phyloP scores from a whole-genome alignment of 2,113 vertebrate genomes.

The Misgurnus anguillicaudatus region DNA sequence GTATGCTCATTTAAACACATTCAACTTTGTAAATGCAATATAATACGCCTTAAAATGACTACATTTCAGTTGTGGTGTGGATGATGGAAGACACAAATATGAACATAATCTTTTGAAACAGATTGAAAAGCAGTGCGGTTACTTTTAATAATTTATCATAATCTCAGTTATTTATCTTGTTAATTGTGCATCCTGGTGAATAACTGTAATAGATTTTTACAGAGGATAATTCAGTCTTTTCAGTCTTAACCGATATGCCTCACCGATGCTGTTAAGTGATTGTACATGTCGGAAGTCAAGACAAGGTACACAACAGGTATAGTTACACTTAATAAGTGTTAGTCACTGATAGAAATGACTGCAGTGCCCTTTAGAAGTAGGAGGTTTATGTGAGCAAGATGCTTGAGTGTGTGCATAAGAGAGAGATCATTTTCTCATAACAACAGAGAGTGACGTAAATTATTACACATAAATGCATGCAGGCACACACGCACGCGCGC shows the following conservation, averaged over 20 bases:
- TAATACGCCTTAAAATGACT: too few relatives aligned
- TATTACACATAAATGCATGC: not conserved
- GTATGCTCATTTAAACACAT: too few relatives aligned
- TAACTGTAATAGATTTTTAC: not conserved
- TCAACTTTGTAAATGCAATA: too few relatives aligned
- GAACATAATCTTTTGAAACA: too few relatives aligned
- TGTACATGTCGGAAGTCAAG: not conserved
- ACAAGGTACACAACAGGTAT: conserved; percentile 10
- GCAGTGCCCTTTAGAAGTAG: conserved; percentile 6
- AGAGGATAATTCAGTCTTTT: not conserved
- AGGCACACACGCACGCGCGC: not conserved
- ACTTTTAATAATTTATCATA: too few relatives aligned
- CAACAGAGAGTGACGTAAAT: conserved; percentile 35
- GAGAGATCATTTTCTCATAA: conserved; percentile 41
- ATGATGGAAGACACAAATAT: too few relatives aligned
- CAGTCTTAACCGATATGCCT: not conserved
- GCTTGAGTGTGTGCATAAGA: not conserved
- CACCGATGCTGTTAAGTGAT: not conserved
- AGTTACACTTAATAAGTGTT: conserved; percentile 5
- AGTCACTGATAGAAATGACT: conserved; percentile 1
- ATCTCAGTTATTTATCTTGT: too few relatives aligned
- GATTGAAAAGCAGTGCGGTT: too few relatives aligned
- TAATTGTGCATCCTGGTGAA: too few relatives aligned
- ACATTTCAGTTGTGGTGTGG: too few relatives aligned
- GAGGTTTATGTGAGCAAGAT: conserved; percentile 1